Base-by-base conservation (phyloP, 2,888 invertebrate species). In the Mythimna pallens region DNA sequence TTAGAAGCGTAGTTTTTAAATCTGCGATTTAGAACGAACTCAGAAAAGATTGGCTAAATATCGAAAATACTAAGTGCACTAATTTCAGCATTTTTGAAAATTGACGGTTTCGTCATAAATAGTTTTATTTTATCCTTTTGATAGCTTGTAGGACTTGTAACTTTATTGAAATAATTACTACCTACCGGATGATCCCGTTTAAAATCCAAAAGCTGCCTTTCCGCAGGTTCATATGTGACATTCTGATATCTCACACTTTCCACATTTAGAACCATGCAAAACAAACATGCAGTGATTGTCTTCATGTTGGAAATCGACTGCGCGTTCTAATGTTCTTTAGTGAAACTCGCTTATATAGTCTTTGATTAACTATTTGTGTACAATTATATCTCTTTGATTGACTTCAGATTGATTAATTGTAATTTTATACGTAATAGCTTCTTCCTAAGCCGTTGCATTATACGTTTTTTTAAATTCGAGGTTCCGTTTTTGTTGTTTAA, bases 191-290 rank as follows among this genome's bases (percentile, higher is more conserved):
- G 88, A 34, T 89, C 74, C 54, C 81, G 72, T 80, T 84, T 87
- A 72, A 92, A 93, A 58, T 92, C 90, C 65, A 88, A 84, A 0
- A 93, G 73, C 69, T 92, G 93, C 17, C 87, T 78, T 0, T 85
- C 76, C 0, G 83, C 85, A 0, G 92, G 89, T 59, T 89, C 77
- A 5, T 86, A 75, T 10, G 86, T 86, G 8, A 74, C 69, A 81
- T 87, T 87, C 6, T 77, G 69, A 55, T 82, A 83, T 50, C 14
- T 65, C 36, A 76, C 64, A 63, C 80, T 76, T 47, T 75, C 57
- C 40, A 82, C 67, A 58, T 61, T 36, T 9, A 36, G 36, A 36
- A 36, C 36, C 36, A 36, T 9, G 36, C 36, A 36, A 36, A 36
- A 36, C 36, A 36, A 36, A 36, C 36, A 36, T 1, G 36, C 36